Evolutionary conservation across 1,140 invertebrate genomes (phyloP).

Genomic region (Trichonephila inaurata): DNA sequence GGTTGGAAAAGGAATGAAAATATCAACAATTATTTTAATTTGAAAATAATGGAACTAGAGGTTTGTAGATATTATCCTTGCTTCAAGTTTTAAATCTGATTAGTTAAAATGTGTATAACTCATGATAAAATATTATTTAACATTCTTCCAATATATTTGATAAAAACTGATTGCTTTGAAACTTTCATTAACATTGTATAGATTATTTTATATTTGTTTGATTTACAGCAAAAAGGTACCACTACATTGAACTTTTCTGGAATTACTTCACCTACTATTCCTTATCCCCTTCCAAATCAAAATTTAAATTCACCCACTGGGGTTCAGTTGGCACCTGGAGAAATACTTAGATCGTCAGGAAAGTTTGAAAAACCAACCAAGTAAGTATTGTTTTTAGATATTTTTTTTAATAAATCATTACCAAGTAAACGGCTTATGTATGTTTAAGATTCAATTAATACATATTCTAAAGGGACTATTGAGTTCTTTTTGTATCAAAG

Average conservation of each 20-base stretch:
- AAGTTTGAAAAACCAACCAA: constrained; percentile 93
- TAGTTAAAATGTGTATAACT: too few relatives aligned
- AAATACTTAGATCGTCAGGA: constrained; percentile 92
- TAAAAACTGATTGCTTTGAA: background rate
- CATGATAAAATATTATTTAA: too few relatives aligned
- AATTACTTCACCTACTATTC: constrained; percentile 22
- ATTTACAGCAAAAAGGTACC: constrained; percentile 28
- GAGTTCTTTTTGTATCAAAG: too few relatives aligned
- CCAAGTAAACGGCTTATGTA: too few relatives aligned
- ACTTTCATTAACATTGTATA: background rate
- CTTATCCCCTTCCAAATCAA: constrained; percentile 26
- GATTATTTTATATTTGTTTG: background rate
- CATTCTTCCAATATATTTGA: background rate
- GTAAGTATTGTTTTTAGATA: constrained; percentile 79
- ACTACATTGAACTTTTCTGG: background rate
- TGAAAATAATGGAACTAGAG: constrained; percentile 88
- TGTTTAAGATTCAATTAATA: too few relatives aligned
- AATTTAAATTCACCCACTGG: constrained; percentile 11
- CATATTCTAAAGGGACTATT: too few relatives aligned
- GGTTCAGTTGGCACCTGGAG: constrained; percentile 81
- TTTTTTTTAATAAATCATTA: too few relatives aligned
- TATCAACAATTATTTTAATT: constrained; percentile 90
- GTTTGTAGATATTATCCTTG: constrained; percentile 80
- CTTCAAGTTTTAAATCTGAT: constrained; percentile 21
- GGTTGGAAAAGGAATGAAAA: constrained; percentile 91